Evolutionary conservation across 2,797 vertebrate genomes (phyloP), one percentile per base, ranked within the genome.

Genomic region (Myoxocephalus aenaeus): DNA sequence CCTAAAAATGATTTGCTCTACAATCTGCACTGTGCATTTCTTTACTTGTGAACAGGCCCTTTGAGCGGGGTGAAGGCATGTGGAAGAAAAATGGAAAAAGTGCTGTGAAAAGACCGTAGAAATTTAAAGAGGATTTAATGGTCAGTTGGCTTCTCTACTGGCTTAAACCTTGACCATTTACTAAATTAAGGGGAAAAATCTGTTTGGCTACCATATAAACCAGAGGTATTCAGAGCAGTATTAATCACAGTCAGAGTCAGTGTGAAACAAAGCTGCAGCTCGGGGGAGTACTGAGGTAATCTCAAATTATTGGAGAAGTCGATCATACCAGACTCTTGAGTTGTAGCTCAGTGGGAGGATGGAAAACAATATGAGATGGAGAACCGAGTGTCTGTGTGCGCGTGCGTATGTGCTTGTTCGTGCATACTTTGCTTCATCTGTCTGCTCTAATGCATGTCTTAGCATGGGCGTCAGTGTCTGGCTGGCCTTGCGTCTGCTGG

Each of bases 281-380:
- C 7, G 44, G 77, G 66, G 59, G 77, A 80, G 71, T 32, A 51
- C 65, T 90, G 87, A 90, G 85, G 81, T 89, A 58, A 89, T 88
- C 82, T 83, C 40, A 70, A 82, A 83, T 85, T 70, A 87, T 59
- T 83, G 79, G 78, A 84, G 38, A 80, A 86, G 76, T 88, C 74
- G 34, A 83, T 85, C 89, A 91, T 86, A 87, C 83, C 87, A 90
- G 81, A 92, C 74, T 71, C 75, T 84, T 88, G 80, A 92, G 69
- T 77, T 84, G 65, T 53, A 83, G 71, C 80, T 86, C 83, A 69
- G 84, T 84, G 81, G 86, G 83, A 87, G 83, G 78, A 88, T 79
- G 82, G 83, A 92, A 92, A 89, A 91, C 87, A 90, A 85, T 80
- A 77, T 56, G 73, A 77, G 74, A 74, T 68, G 64, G 51, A 71